A percentile compares a stretch with the other conserved stretches of the same genome.
phyloP scores from a whole-genome alignment of 2,888 invertebrate species.

The Ichneumoninae sp. region DNA sequence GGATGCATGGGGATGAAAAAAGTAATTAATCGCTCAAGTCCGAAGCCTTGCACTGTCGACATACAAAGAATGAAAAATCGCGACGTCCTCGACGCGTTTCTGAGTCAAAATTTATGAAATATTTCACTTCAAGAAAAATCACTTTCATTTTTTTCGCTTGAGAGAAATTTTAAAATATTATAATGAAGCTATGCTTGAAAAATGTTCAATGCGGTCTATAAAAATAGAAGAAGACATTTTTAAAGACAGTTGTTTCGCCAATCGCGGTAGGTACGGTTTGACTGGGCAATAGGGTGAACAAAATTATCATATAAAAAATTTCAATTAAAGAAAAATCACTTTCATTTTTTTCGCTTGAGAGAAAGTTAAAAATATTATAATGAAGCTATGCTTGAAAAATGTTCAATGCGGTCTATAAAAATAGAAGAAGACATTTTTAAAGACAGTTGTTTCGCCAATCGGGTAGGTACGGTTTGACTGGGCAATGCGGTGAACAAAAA shows the following conservation, averaged over 20 bases:
- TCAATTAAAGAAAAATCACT: too few relatives aligned
- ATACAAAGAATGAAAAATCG: background rate
- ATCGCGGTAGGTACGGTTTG: too few relatives aligned
- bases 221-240: background rate
- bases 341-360: too few relatives aligned
- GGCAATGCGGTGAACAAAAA: background rate
- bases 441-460: background rate
- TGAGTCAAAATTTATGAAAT: background rate
- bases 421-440: background rate
- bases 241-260: too few relatives aligned
- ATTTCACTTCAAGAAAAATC: too few relatives aligned
- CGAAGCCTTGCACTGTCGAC: background rate
- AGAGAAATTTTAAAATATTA: too few relatives aligned
- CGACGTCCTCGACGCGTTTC: background rate
- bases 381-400: too few relatives aligned
- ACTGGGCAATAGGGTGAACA: too few relatives aligned
- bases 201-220: too few relatives aligned
- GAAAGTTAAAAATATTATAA: too few relatives aligned
- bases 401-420: background rate
- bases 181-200: too few relatives aligned
- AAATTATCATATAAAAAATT: background rate
- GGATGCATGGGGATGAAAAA: background rate
- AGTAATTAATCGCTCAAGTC: background rate
- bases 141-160: too few relatives aligned
- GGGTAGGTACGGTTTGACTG: background rate